Conservation (phyloP, 1,140 invertebrate genomes). For the Drosophila triauraria region DNA sequence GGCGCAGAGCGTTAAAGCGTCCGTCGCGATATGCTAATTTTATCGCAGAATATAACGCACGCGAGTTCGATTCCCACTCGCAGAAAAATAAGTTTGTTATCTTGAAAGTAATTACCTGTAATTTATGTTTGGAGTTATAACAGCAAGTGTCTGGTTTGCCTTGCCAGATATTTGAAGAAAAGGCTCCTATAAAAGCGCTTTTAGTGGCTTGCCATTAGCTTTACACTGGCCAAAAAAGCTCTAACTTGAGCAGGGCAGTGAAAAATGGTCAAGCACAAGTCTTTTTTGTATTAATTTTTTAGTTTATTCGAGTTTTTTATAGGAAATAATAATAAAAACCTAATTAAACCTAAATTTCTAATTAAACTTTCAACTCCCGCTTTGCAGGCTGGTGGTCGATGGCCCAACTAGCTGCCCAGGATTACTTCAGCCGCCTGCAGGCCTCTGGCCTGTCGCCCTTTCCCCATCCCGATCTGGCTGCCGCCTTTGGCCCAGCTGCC, state of each 20-base stretch:
- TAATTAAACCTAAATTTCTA: not conserved
- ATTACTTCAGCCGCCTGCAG: constrained; percentile 92
- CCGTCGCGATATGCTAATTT: not conserved
- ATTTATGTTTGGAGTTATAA: constrained; percentile 53
- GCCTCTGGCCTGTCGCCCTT: constrained; percentile 90
- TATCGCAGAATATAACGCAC: not conserved
- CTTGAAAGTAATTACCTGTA: not conserved
- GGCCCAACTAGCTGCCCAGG: constrained; percentile 93
- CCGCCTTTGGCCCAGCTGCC: constrained; percentile 85
- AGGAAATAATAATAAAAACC: no score
- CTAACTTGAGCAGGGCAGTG: constrained; percentile 8
- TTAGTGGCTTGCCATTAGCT: constrained; percentile 41
- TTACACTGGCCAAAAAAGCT: constrained; percentile 35
- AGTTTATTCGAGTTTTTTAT: not conserved
- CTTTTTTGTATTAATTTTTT: not conserved
- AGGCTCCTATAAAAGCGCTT: constrained; percentile 58
- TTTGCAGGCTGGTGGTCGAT: constrained; percentile 93
- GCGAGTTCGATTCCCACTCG: constrained; percentile 1
- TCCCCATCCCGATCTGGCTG: constrained; percentile 85
- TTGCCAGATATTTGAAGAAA: constrained; percentile 67
- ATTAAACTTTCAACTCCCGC: not conserved
- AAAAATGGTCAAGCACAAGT: constrained; percentile 42
- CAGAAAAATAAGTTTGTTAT: constrained; percentile 11
- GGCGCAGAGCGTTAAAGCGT: constrained; percentile 5
- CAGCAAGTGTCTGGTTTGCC: constrained; percentile 60